These are phyloP conservation scores for Chelonus formosanus DNA, from an alignment of 2,888 invertebrate species.

Conservation along the genomic window DNA sequence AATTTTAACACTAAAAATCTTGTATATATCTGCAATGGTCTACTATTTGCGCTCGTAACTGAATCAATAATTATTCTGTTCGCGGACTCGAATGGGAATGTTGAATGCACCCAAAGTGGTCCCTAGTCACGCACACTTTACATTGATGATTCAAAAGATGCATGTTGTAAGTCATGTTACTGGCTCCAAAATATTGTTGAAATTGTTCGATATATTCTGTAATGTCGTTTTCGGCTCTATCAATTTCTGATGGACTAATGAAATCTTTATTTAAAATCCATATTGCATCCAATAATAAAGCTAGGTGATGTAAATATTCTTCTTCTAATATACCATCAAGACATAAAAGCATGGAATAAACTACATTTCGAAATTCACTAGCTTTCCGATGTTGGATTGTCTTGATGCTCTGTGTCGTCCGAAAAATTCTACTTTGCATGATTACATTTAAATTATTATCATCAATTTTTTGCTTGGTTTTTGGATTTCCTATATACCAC, in stretches of 20 bases:
- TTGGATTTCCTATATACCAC: slow-evolving; percentile 9
- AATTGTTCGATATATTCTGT: slow-evolving; percentile 21
- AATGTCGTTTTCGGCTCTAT: slow-evolving; percentile 12
- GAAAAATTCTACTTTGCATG: neutral
- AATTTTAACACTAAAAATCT: too few species aligned
- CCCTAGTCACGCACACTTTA: slow-evolving; percentile 29
- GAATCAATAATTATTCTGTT: slow-evolving; percentile 31
- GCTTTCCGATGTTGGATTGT: slow-evolving; percentile 10
- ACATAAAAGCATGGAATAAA: slow-evolving; percentile 21
- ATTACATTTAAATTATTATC: neutral
- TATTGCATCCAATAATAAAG: slow-evolving; percentile 17
- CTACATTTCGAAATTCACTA: slow-evolving; percentile 6
- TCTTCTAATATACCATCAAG: slow-evolving; percentile 8
- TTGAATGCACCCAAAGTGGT: slow-evolving; percentile 29
- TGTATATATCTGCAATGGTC: neutral
- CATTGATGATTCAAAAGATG: slow-evolving; percentile 27
- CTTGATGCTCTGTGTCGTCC: neutral
- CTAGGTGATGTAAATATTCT: slow-evolving; percentile 8
- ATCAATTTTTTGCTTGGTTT: neutral
- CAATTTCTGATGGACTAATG: slow-evolving; percentile 19
- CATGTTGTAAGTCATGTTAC: slow-evolving; percentile 32
- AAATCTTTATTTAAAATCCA: slow-evolving; percentile 20
- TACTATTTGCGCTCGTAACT: neutral
- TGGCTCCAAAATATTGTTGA: slow-evolving; percentile 27
- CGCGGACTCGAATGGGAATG: slow-evolving; percentile 33